Percentiles rank a stretch among this genome's conserved stretches.
phyloP scores from a whole-genome alignment of 1,140 invertebrate species.

The Stenopsyche tienmushanensis region DNA sequence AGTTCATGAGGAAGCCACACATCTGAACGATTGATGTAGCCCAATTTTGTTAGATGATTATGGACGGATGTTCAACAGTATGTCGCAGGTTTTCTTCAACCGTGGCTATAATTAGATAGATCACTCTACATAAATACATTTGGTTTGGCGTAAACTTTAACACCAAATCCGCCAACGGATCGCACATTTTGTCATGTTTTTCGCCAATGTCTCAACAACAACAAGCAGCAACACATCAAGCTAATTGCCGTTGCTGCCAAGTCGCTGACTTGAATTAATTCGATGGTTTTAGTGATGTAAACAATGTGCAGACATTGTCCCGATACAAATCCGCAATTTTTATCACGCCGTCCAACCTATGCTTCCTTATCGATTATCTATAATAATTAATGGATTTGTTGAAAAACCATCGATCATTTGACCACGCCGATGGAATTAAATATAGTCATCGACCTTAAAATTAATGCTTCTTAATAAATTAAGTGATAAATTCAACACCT shows the following conservation, averaged over 20 bases:
- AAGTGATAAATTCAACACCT: too few relatives aligned
- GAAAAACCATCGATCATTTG: too few relatives aligned
- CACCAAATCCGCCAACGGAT: not conserved
- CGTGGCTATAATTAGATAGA: not conserved
- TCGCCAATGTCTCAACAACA: not conserved
- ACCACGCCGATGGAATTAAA: too few relatives aligned
- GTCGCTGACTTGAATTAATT: constrained; percentile 5
- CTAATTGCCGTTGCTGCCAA: not conserved
- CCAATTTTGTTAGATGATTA: too few relatives aligned
- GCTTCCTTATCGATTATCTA: not conserved
- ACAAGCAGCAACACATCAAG: not conserved
- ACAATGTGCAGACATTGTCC: not conserved
- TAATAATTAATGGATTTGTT: too few relatives aligned
- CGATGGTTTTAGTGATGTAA: not conserved
- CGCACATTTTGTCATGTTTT: not conserved
- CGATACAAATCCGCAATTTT: not conserved
- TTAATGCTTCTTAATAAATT: too few relatives aligned
- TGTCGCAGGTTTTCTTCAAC: too few relatives aligned
- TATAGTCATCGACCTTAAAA: too few relatives aligned
- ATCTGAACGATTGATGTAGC: too few relatives aligned
- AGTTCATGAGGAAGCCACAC: too few relatives aligned
- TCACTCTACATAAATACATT: not conserved
- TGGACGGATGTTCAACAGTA: too few relatives aligned
- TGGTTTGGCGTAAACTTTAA: not conserved
- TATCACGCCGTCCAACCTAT: not conserved